These are phyloP conservation scores for Bolinopsis microptera DNA, from an alignment of 37 sponge, comb jelly and placozoan genomes.

Conservation along the genomic window DNA sequence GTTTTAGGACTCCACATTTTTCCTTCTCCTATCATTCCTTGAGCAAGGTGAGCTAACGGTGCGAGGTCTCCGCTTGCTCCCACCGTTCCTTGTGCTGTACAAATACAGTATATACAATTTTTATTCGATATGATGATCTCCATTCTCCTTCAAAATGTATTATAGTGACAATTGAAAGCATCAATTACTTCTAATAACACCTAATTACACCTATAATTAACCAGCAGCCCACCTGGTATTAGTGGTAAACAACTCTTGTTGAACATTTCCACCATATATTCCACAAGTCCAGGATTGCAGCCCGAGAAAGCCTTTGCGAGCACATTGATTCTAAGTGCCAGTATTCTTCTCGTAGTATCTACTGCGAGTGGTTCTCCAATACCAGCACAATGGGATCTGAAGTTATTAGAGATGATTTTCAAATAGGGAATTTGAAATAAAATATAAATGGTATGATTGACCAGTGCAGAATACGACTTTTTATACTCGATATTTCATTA, in stretches of 20 bases:
- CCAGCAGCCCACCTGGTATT: conserved; percentile 11
- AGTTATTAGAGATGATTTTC: not conserved
- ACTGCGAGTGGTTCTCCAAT: conserved; percentile 81
- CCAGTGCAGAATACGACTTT: too few species aligned
- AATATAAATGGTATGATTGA: too few species aligned
- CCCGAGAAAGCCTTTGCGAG: conserved; percentile 86
- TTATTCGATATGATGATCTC: too few species aligned
- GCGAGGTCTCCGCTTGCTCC: conserved; percentile 98
- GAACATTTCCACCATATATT: conserved; percentile 66
- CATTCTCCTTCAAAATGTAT: not conserved
- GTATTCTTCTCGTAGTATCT: conserved; percentile 74
- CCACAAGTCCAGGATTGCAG: conserved; percentile 33
- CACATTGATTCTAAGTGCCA: conserved; percentile 89
- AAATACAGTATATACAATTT: too few species aligned
- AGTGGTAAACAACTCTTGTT: conserved; percentile 11
- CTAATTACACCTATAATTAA: too few species aligned
- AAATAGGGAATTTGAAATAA: too few species aligned
- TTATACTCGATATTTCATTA: too few species aligned
- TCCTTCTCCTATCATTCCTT: conserved; percentile 94
- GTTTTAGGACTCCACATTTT: conserved; percentile 92
- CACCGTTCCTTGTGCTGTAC: conserved; percentile 89
- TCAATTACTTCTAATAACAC: too few species aligned
- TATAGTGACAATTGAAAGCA: not conserved
- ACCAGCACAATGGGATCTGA: conserved; percentile 22
- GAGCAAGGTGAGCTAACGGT: conserved; percentile 90